Evolutionary conservation across 2,113 vertebrate genomes (phyloP).

Genomic region (Corythaixoides concolor): DNA sequence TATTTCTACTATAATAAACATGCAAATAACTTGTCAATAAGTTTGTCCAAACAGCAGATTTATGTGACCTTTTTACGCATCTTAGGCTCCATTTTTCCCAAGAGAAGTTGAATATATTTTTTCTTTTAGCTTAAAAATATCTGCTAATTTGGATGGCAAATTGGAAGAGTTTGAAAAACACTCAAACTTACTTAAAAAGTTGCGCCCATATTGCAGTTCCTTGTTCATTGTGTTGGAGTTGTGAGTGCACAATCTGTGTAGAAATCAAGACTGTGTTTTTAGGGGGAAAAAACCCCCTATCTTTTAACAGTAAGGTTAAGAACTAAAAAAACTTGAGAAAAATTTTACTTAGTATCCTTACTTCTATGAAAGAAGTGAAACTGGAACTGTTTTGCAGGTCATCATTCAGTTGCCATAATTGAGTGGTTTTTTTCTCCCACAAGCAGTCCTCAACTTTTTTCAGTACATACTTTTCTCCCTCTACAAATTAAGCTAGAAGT

Average conservation of each 20-base stretch:
- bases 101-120: background rate
- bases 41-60: background rate
- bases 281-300: accelerated
- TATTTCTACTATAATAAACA: background rate
- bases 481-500: background rate
- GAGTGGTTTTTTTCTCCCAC: background rate
- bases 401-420: background rate
- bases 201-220: background rate
- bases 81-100: background rate
- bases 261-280: background rate
- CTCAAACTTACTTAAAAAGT: background rate
- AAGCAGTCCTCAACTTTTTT: background rate
- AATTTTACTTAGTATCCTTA: background rate
- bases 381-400: background rate
- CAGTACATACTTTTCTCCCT: background rate
- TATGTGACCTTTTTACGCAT: background rate
- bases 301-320: background rate
- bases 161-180: background rate
- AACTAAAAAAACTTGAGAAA: background rate
- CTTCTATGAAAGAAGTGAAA: background rate
- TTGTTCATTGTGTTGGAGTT: background rate
- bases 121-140: background rate
- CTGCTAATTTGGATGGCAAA: background rate
- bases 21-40: background rate
- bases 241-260: background rate